Evolutionary conservation across 2,113 vertebrate genomes (phyloP), one percentile per base, ranked within the genome.

Genomic region (Ophiodon elongatus): DNA sequence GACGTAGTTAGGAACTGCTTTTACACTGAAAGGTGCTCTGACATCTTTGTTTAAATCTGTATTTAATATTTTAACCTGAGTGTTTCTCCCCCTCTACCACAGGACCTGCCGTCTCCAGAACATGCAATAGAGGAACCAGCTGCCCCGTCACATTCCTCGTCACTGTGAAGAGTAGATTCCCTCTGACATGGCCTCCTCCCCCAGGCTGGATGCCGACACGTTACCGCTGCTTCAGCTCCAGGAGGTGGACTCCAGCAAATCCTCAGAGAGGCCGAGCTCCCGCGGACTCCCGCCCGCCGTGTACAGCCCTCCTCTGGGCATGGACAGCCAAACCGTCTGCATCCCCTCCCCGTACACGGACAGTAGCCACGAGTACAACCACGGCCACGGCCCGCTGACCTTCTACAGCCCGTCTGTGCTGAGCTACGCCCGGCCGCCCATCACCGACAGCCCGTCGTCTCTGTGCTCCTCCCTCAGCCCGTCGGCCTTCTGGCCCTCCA

Each of bases 271-370:
- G 88, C 95, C 79, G 33, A 92, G 93, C 73, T 95, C 96, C 0
- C 78, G 96, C 0, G 90, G 88, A 57, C 86, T 95, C 29, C 47
- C 92, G 27, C 93, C 96, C 52, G 23, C 89, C 14, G 91, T 95
- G 76, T 97, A 96, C 92, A 95, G 94, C 84, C 96, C 96, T 15
- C 92, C 94, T 23, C 89, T 96, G 60, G 79, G 93, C 57, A 82
- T 96, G 92, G 97, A 98, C 13, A 91, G 93, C 9, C 96, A 95
- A 29, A 86, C 97, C 0, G 78, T 97, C 41, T 98, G 96, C 73
- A 96, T 98, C 64, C 97, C 97, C 11, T 96, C 98, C 0, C 96
- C 97, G 0, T 99, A 97, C 31, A 64, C 95, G 14, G 97, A 99
- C 56, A 95, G 82, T 76, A 91, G 85, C 47, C 96, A 96, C 0